phyloP scores from a whole-genome alignment of 2,888 invertebrate genomes.

The Augiades crinisus region DNA sequence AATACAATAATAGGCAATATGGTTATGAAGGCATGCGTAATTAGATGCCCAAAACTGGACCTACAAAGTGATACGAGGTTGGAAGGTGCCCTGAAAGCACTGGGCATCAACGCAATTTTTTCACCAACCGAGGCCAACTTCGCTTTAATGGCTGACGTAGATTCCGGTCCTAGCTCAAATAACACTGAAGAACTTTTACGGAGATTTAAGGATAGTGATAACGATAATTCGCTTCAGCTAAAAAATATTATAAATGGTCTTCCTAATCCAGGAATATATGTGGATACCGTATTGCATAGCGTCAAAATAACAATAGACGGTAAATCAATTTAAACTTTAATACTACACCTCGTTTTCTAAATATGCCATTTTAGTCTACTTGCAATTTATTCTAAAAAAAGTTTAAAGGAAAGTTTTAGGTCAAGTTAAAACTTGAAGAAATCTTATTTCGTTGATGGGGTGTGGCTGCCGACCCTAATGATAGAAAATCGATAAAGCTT shows the following conservation, averaged over 20 bases:
- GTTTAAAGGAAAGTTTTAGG: no score
- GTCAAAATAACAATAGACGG: constrained; percentile 83
- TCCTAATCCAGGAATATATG: constrained; percentile 83
- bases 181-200: constrained; percentile 47
- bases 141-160: constrained; percentile 79
- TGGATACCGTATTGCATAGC: constrained; percentile 84
- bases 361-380: no score
- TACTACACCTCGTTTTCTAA: no score
- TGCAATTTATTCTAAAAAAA: no score
- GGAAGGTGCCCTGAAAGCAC: constrained; percentile 70
- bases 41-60: constrained; percentile 87
- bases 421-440: no score
- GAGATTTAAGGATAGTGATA: constrained; percentile 41
- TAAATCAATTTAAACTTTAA: constrained; percentile 42
- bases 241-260: constrained; percentile 46
- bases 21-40: constrained; percentile 68
- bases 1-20: constrained; percentile 72
- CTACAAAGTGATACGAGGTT: constrained; percentile 82
- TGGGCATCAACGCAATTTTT: constrained; percentile 85
- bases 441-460: no score
- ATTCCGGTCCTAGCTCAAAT: constrained; percentile 38
- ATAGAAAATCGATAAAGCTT: no score
- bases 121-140: constrained; percentile 83
- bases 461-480: no score
- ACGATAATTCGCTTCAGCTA: constrained; percentile 39